These are phyloP conservation scores for Plestiodon gilberti DNA, from an alignment of 2,113 vertebrate genomes.

Conservation along the genomic window DNA sequence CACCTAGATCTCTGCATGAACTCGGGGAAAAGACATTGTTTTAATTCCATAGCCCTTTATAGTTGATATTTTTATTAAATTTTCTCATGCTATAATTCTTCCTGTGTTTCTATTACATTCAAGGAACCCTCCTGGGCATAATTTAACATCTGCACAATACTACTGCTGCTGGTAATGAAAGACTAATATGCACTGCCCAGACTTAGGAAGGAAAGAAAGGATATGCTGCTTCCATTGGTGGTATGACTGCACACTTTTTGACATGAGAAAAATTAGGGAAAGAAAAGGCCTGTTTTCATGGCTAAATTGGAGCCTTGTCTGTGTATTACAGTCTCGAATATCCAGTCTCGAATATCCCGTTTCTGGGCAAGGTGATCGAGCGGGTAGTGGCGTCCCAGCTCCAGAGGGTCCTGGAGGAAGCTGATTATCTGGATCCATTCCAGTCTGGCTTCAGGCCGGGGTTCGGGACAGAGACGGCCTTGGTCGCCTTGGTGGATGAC, in stretches of 20 bases:
- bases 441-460: too few species aligned
- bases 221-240: neutral
- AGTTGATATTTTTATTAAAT: constrained; percentile 39
- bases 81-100: constrained; percentile 56
- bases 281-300: neutral
- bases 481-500: too few species aligned
- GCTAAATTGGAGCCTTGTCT: neutral
- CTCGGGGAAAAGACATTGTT: constrained; percentile 60
- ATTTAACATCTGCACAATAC: constrained; percentile 61
- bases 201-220: constrained; percentile 26
- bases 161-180: constrained; percentile 35
- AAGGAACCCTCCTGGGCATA: constrained; percentile 51
- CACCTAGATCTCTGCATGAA: constrained; percentile 55
- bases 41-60: constrained; percentile 62
- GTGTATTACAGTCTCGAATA: too few species aligned
- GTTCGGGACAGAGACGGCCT: too few species aligned
- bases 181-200: constrained; percentile 34
- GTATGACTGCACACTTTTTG: neutral
- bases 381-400: too few species aligned
- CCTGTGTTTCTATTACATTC: constrained; percentile 44
- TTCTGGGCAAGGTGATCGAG: too few species aligned
- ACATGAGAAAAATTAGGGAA: neutral
- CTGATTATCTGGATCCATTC: too few species aligned
- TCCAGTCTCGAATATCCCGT: too few species aligned
- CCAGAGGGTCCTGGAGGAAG: too few species aligned